These are phyloP conservation scores for Apteryx owenii DNA, from an alignment of 2,113 vertebrate species.

Conservation along the genomic window DNA sequence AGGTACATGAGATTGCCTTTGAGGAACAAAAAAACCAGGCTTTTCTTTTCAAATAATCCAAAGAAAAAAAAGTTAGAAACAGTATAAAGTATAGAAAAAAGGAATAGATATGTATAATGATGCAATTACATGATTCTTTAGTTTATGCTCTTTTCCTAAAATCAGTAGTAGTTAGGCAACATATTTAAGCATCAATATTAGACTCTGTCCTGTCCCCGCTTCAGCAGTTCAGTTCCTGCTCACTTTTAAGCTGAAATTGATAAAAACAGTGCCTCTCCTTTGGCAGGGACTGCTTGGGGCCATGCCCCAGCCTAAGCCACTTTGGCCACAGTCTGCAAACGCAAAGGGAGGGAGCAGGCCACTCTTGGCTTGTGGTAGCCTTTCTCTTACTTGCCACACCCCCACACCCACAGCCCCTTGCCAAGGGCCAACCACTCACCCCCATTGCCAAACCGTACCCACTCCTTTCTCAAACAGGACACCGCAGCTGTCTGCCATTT, in stretches of 20 bases:
- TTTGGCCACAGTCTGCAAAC: background rate
- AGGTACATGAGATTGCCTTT: background rate
- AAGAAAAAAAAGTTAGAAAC: background rate
- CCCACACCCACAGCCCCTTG: background rate
- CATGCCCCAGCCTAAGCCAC: background rate
- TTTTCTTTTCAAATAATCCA: background rate
- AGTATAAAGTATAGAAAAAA: background rate
- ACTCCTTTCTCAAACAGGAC: background rate
- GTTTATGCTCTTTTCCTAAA: background rate
- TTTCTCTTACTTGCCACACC: background rate
- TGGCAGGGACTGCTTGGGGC: background rate
- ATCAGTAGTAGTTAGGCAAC: background rate
- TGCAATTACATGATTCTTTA: background rate
- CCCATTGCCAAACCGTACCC: background rate
- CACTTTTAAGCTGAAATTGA: background rate
- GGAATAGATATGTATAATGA: background rate
- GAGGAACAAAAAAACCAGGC: background rate
- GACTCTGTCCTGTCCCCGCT: background rate
- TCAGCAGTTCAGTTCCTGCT: accelerated
- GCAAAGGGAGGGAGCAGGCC: background rate
- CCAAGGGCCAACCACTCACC: background rate
- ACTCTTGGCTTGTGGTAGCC: background rate
- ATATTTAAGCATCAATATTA: background rate
- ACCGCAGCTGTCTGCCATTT: background rate
- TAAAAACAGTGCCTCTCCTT: background rate